Evolutionary conservation across 2,888 invertebrate genomes (phyloP), one percentile per base, ranked within the genome.

Genomic region (Lithophane semibrunnea): DNA sequence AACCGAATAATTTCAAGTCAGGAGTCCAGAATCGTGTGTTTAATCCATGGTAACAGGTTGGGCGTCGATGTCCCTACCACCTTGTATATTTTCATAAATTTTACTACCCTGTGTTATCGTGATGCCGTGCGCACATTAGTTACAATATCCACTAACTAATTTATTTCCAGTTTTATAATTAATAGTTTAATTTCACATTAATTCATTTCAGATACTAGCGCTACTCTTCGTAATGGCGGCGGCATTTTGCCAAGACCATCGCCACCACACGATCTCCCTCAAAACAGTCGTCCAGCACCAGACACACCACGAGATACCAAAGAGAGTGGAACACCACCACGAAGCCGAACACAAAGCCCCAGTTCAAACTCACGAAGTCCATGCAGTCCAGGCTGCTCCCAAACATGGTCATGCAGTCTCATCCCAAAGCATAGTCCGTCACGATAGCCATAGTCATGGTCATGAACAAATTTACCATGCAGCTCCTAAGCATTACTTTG

Each of bases 231-330:
- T 93, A 21, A 63, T 91, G 81, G 91, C 88, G 63, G 88, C 83
- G 65, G 89, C 84, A 5, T 88, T 87, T 80, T 90, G 93, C 78
- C 93, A 93, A 85, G 90, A 94, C 42, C 88, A 92, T 63, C 87
- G 90, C 5, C 88, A 92, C n/a, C 90, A 90, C 63, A 88, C 89
- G 0, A 21, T 77, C 8, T 70, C 86, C 13, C 85, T 91, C 16
- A 91, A 93, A 52, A 91, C 92, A 0, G 83, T 93, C 1, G 89
- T 93, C 58, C 88, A 91, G 64, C 94, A 94, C 61, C 91, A 92
- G 79, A 86, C 86, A 42, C 93, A 90, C 52, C 94, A 94, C 69
- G 93, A 92, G 78, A 84, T 82, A 49, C 93, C 94, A 24, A 89
- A 91, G 78, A 90, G 90, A 68, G 79, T 89, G 13, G 89, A 92